Evolutionary conservation across 2,888 invertebrate species (phyloP), one percentile per base, ranked within the genome.

Genomic region (Anthophora plumipes): DNA sequence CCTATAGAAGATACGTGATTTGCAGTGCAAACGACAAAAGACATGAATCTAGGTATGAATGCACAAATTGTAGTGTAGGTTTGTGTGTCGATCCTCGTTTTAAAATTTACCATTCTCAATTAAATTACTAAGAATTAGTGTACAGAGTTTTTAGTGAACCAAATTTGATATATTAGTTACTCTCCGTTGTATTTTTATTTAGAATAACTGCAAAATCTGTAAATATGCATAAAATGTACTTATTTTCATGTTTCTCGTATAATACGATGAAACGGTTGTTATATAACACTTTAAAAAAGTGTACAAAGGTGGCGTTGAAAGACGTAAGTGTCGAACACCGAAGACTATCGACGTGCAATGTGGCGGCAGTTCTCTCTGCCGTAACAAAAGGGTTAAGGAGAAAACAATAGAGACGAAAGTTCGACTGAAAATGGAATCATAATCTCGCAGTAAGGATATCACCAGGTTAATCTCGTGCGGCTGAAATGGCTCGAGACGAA

Each of bases 391-490:
- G 2, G 72, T 55, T 60, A 70, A 77, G 52, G 41, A 48, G 66
- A 39, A 61, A 71, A 61, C 69, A 55, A 57, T 57, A 31, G 46
- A 5, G 17, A 17, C 0, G 5, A 48, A 37, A 63, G 43, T 20
- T 50, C 31, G 61, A 43, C 50, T 71, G 76, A 81, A 78, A 88
- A 87, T 89, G 85, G 79, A 87, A 87, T 87, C 87, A 87, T 84
- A 88, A 88, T 89, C 85, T 60, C 68, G 64, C 69, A 84, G 76
- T 78, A 78, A 75, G 85, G 81, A 88, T 84, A 85, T 81, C 72
- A 80, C 52, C 74, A 48, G 76, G 80, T 80, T 88, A 87, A 88
- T 89, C 89, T 88, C 82, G n/a, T n/a, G 83, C 73, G 69, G 82
- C 74, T 81, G n/a, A 80, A 78, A 63, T 59, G 60, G 68, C 61